These are phyloP conservation scores for Spongia lamella DNA, from an alignment of 37 sponge, comb jelly and placozoan species.

Conservation along the genomic window DNA sequence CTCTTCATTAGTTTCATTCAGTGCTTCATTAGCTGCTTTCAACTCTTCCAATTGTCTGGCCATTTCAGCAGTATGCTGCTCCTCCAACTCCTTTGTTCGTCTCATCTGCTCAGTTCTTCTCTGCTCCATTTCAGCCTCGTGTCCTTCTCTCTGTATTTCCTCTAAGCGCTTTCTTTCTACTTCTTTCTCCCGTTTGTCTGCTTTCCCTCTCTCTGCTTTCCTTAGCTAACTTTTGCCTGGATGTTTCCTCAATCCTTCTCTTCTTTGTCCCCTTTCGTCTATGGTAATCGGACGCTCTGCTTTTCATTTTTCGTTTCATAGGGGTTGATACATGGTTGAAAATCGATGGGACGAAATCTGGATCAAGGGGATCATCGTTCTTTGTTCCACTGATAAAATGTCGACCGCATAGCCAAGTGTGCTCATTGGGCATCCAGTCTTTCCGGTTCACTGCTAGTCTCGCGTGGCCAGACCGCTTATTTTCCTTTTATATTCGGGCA, in stretches of 20 bases:
- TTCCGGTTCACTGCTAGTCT: conserved; percentile 26
- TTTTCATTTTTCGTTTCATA: conserved; percentile 27
- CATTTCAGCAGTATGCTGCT: too few relatives aligned
- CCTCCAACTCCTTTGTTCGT: too few relatives aligned
- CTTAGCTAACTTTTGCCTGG: too few relatives aligned
- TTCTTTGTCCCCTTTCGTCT: conserved; percentile 25
- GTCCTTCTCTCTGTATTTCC: too few relatives aligned
- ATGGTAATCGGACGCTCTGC: conserved; percentile 17
- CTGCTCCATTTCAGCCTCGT: too few relatives aligned
- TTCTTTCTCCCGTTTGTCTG: too few relatives aligned
- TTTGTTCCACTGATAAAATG: conserved; percentile 56
- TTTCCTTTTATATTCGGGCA: too few relatives aligned
- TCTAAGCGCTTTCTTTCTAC: too few relatives aligned
- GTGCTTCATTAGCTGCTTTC: conserved; percentile 1
- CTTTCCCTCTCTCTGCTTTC: too few relatives aligned
- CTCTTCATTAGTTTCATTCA: conserved; percentile 6
- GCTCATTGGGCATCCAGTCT: conserved; percentile 47
- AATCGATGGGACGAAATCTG: conserved; percentile 57
- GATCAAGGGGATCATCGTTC: conserved; percentile 53
- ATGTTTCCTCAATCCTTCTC: conserved; percentile 19
- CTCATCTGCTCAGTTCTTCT: too few relatives aligned
- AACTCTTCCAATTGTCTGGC: too few relatives aligned
- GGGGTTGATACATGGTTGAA: conserved; percentile 40
- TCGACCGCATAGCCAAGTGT: conserved; percentile 38
- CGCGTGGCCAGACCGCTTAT: too few relatives aligned